These are phyloP conservation scores for Lycaena phlaeas DNA, from an alignment of 2,888 invertebrate genomes.

Conservation along the genomic window DNA sequence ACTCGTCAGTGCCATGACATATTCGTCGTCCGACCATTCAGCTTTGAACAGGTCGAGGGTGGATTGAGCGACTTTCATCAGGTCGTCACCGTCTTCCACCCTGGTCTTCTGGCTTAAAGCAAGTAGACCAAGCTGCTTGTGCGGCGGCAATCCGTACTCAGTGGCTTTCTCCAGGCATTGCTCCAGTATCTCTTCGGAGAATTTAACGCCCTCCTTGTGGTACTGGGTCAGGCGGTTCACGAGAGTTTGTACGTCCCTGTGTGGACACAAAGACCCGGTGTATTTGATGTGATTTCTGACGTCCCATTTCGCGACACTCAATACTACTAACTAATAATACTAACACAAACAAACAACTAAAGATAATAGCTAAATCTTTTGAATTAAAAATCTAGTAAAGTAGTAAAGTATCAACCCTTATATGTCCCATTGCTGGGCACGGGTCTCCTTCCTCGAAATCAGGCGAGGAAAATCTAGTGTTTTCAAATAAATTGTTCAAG, in stretches of 20 bases:
- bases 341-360: too few species aligned
- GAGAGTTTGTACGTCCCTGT: constrained; percentile 37
- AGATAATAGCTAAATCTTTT: too few species aligned
- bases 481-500: too few species aligned
- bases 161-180: constrained; percentile 27
- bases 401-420: too few species aligned
- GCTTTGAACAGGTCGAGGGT: constrained; percentile 35
- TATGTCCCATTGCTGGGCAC: too few species aligned
- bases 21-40: constrained; percentile 36
- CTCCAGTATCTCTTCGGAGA: constrained; percentile 37
- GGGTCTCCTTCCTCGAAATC: too few species aligned
- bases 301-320: too few species aligned
- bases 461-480: too few species aligned
- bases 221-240: constrained; percentile 36
- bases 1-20: constrained; percentile 34
- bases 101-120: constrained; percentile 31
- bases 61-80: constrained; percentile 35
- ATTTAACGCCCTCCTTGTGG: constrained; percentile 42
- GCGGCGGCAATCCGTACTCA: constrained; percentile 34
- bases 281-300: too few species aligned
- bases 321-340: too few species aligned
- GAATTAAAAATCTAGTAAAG: too few species aligned
- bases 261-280: too few species aligned
- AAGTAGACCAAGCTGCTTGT: constrained; percentile 39
- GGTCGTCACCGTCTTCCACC: constrained; percentile 27